Percentiles rank a stretch among this genome's conserved stretches.
Evolutionary conservation across 2,113 vertebrate genomes (phyloP).

Genomic region (Brachionichthys hirsutus): DNA sequence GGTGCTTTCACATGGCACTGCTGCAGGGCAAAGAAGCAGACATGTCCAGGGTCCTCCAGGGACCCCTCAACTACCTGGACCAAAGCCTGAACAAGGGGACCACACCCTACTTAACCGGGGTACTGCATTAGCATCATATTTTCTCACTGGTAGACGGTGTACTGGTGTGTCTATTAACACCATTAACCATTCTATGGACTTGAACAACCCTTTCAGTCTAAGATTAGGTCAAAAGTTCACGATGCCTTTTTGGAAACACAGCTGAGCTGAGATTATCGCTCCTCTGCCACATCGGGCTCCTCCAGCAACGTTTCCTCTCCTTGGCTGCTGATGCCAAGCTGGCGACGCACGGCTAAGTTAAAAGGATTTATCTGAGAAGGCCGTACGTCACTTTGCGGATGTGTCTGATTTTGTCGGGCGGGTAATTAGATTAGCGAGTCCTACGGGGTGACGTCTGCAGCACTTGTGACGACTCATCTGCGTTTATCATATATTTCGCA

Average conservation of each 20-base stretch:
- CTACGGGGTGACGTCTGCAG: constrained; percentile 18
- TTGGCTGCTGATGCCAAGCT: constrained; percentile 23
- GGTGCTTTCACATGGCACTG: constrained; percentile 79
- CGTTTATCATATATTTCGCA: constrained; percentile 18
- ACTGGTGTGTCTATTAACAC: no score
- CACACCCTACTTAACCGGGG: constrained; percentile 80
- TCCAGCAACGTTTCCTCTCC: constrained; percentile 12
- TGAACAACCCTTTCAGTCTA: background rate
- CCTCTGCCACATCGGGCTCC: constrained; percentile 23
- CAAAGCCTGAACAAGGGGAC: constrained; percentile 75
- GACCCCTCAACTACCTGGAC: constrained; percentile 77
- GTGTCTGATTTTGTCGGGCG: background rate
- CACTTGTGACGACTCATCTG: constrained; percentile 26
- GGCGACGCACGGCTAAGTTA: constrained; percentile 29
- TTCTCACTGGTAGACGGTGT: no score
- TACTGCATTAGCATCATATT: constrained; percentile 57
- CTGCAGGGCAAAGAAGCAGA: constrained; percentile 82
- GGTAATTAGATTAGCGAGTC: background rate
- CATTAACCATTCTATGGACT: background rate
- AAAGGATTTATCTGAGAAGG: constrained; percentile 24
- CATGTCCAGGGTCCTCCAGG: constrained; percentile 66
- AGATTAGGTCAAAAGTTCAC: constrained; percentile 37
- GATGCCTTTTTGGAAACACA: constrained; percentile 11
- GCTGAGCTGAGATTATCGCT: constrained; percentile 11
- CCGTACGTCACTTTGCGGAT: constrained; percentile 17